Percentiles rank a stretch among this genome's conserved stretches.
phyloP scores from a whole-genome alignment of 2,797 vertebrate genomes.

The Pangasius macronema region DNA sequence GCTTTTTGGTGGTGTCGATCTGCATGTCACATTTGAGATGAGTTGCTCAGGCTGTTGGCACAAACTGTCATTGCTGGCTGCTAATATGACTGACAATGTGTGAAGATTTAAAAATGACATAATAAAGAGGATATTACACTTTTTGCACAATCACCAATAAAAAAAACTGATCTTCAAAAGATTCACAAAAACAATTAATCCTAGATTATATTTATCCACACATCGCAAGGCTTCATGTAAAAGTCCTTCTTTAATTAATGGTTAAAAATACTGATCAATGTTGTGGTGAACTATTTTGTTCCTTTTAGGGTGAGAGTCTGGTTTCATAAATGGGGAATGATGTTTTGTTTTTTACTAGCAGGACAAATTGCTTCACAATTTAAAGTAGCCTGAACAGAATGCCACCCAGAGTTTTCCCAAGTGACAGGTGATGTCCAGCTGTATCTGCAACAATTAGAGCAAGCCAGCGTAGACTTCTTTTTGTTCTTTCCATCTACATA shows the following conservation, averaged over 20 bases:
- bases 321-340: not conserved
- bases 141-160: not conserved
- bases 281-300: not conserved
- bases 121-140: not conserved
- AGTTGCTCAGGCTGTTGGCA: not conserved
- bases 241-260: not conserved
- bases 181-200: not conserved
- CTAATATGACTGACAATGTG: not conserved
- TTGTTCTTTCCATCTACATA: not conserved
- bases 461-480: not conserved
- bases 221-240: not conserved
- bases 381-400: not conserved
- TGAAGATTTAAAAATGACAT: not conserved
- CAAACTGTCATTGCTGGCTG: not conserved
- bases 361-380: constrained; percentile 20
- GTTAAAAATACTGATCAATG: not conserved
- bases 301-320: not conserved
- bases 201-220: not conserved
- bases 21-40: not conserved
- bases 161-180: not conserved
- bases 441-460: constrained; percentile 27
- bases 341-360: constrained; percentile 32
- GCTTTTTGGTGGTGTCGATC: not conserved
- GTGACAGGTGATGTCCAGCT: constrained; percentile 48
- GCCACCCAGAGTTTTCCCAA: constrained; percentile 31